These are phyloP conservation scores for Drosophila melanosoma DNA, from an alignment of 2,888 invertebrate species.

Conservation along the genomic window DNA sequence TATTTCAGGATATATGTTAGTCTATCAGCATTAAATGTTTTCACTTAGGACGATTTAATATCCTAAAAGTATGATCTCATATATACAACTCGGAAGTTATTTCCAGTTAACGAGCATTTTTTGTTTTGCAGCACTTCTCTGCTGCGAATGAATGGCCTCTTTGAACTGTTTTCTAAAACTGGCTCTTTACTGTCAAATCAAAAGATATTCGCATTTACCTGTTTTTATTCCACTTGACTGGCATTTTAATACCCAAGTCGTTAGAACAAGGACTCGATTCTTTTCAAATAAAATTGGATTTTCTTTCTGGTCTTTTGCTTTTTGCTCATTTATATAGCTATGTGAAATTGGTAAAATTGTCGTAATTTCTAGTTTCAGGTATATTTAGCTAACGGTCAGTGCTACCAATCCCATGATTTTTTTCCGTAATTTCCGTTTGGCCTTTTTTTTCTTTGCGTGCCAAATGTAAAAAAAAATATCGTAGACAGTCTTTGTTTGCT, in stretches of 20 bases:
- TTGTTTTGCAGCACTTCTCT: constrained; percentile 2
- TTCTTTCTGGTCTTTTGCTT: constrained; percentile 21
- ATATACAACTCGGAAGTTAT: constrained; percentile 1
- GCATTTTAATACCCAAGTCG: constrained; percentile 3
- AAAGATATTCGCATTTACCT: neutral
- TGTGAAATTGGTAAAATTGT: constrained; percentile 9
- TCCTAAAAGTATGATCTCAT: constrained; percentile 11
- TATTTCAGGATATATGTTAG: neutral
- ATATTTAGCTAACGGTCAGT: constrained; percentile 7
- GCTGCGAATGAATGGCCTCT: neutral
- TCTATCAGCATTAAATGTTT: neutral
- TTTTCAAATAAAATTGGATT: constrained; percentile 36
- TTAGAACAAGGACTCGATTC: neutral
- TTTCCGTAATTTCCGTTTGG: neutral
- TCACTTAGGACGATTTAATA: constrained; percentile 6
- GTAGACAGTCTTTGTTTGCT: neutral
- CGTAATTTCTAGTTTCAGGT: constrained; percentile 16
- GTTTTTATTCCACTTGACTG: constrained; percentile 9
- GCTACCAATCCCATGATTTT: neutral
- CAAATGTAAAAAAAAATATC: neutral
- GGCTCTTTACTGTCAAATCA: constrained; percentile 2
- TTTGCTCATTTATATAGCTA: constrained; percentile 1
- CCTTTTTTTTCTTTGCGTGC: neutral
- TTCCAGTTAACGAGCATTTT: constrained; percentile 11
- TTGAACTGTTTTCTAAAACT: constrained; percentile 2